Evolutionary conservation across 2,797 vertebrate species (phyloP).

Genomic region (Sebastes hubbsi): DNA sequence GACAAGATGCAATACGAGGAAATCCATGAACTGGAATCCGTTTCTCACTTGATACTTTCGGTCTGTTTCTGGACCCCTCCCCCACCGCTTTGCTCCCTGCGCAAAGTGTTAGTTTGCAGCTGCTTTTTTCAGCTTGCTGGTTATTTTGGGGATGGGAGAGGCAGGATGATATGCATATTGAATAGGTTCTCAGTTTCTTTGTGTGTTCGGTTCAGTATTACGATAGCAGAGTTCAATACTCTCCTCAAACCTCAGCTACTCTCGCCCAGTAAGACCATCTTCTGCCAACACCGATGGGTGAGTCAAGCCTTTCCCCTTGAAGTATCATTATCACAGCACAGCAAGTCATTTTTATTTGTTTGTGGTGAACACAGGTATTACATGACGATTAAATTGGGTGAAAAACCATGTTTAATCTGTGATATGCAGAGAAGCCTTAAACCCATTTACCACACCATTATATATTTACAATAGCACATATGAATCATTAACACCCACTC

Average conservation of each 20-base stretch:
- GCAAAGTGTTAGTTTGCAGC: constrained; percentile 33
- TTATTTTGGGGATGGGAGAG: constrained; percentile 69
- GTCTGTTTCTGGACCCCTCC: constrained; percentile 24
- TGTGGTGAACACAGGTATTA: constrained; percentile 37
- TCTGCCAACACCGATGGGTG: constrained; percentile 19
- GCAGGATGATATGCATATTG: constrained; percentile 72
- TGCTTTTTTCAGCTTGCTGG: constrained; percentile 21
- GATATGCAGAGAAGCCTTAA: constrained; percentile 28
- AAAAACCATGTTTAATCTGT: constrained; percentile 50
- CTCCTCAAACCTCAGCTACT: neutral
- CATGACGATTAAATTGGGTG: constrained; percentile 44
- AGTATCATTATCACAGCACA: constrained; percentile 30
- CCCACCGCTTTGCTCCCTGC: constrained; percentile 7
- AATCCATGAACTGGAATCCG: constrained; percentile 24
- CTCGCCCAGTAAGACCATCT: neutral
- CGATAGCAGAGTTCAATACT: constrained; percentile 54
- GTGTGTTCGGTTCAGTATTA: constrained; percentile 52
- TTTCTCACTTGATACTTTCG: constrained; percentile 6
- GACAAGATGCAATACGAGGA: constrained; percentile 11
- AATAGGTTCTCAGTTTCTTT: constrained; percentile 63
- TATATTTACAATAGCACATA: constrained; percentile 69
- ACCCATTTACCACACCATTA: constrained; percentile 61
- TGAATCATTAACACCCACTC: constrained; percentile 66
- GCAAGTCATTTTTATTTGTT: constrained; percentile 53
- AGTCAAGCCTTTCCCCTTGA: constrained; percentile 13